phyloP scores from a whole-genome alignment of 2,888 invertebrate genomes.

The Zaprionus bogoriensis region DNA sequence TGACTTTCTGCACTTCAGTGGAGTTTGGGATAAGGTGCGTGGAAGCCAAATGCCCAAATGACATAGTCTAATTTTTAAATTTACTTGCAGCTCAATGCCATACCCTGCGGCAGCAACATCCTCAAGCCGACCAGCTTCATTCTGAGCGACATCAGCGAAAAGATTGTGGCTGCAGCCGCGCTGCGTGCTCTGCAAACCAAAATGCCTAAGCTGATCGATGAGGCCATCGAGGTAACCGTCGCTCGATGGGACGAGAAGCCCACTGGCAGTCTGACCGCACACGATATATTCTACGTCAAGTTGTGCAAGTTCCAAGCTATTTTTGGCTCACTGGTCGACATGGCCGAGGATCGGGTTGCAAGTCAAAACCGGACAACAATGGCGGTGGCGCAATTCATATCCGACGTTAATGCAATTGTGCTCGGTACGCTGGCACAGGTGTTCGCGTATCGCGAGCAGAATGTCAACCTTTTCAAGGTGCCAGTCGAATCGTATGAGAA shows the following conservation, averaged over 20 bases:
- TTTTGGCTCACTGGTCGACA: conserved; percentile 86
- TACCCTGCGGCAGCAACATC: conserved; percentile 75
- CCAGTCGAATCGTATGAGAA: conserved; percentile 84
- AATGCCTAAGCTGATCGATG: conserved; percentile 83
- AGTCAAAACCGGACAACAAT: conserved; percentile 84
- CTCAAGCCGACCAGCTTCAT: conserved; percentile 83
- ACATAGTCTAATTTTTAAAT: neutral
- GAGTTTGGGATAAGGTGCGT: conserved; percentile 86
- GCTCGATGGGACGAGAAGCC: conserved; percentile 82
- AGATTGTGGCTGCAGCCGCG: conserved; percentile 89
- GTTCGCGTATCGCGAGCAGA: conserved; percentile 86
- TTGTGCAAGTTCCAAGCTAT: conserved; percentile 87
- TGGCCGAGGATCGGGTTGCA: conserved; percentile 85
- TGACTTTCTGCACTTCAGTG: conserved; percentile 88
- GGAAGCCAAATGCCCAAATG: neutral
- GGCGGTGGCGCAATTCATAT: conserved; percentile 84
- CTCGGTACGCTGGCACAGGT: conserved; percentile 87
- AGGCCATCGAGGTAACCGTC: conserved; percentile 85
- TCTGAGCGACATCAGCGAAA: conserved; percentile 90
- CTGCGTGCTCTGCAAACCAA: conserved; percentile 81
- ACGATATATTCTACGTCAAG: conserved; percentile 90
- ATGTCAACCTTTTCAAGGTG: conserved; percentile 84
- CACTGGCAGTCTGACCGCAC: conserved; percentile 85
- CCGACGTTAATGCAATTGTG: conserved; percentile 85
- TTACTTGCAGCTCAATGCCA: conserved; percentile 73